Base-by-base conservation (phyloP, 2,888 invertebrate species). In the Eledone cirrhosa region DNA sequence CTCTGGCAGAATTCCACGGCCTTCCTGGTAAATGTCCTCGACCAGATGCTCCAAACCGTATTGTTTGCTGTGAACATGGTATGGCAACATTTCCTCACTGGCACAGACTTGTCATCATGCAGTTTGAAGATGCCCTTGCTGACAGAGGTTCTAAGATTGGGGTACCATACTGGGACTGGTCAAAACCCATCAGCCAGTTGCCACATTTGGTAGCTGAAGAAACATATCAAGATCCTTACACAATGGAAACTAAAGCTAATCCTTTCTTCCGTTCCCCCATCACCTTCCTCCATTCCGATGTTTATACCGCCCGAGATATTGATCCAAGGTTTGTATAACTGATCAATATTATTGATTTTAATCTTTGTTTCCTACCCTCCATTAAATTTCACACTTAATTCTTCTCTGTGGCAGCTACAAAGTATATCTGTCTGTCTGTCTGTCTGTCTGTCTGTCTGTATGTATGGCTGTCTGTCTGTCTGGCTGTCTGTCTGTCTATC, bases 151-250 rank as follows among this genome's bases (percentile, higher is more conserved):
- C 82, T 31, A 77, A 78, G 4, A 69, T 82, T 75, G 83, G 83
- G 16, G 77, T 83, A 7, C 83, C 83, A 0, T 83, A 82, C 80
- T 83, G 83, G 83, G 83, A 83, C 47, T 83, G 81, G 81, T 81
- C 81, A 2, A 53, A 75, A 24, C 83, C 83, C 5, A 77, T 80
- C 77, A 78, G 63, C 0, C 48, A 31, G 13, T 69, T 80, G 27
- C 80, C 80, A n/a, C 19, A 29, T 1, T 29, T 80, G 47, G 79
- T 77, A 13, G 69, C 59, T 33, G 77, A 78, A 14, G 78, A 65
- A 47, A 78, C 78, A 7, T 80, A 78, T 29, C 19, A 53, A 13
- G 77, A 79, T 76, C 79, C 80, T 13, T n/a, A 47, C 24, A 79
- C 41, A 41, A 63, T 77, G 47, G 79, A 78, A n/a, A 29, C 19